These are phyloP conservation scores for Gorsachius magnificus DNA, from an alignment of 2,797 vertebrate species.

Conservation along the genomic window DNA sequence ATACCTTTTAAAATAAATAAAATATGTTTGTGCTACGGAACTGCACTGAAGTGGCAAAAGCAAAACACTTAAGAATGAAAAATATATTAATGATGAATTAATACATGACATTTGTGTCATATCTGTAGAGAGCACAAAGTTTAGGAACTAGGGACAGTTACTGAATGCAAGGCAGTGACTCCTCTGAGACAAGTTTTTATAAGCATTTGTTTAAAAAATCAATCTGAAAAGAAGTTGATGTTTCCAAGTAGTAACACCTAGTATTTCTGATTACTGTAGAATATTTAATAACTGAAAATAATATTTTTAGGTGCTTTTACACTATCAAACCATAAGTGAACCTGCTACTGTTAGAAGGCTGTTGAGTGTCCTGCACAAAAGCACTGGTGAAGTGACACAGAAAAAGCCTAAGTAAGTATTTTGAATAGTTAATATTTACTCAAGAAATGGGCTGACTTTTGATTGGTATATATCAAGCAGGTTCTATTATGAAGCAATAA, in stretches of 20 bases:
- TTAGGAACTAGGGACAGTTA: background rate
- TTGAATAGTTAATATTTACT: background rate
- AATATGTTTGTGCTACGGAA: background rate
- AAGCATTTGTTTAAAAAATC: background rate
- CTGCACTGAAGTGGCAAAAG: background rate
- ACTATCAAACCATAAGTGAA: conserved; percentile 96
- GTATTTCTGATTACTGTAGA: background rate
- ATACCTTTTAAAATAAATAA: background rate
- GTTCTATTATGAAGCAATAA: background rate
- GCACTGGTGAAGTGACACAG: conserved; percentile 94
- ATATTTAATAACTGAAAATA: conserved; percentile 12
- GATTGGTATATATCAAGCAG: background rate
- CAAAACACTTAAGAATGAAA: background rate
- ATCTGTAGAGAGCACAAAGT: background rate
- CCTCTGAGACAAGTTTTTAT: background rate
- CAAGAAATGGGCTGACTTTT: background rate
- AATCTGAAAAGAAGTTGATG: background rate
- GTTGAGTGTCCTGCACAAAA: conserved; percentile 93
- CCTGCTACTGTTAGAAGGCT: conserved; percentile 91
- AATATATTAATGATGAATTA: background rate
- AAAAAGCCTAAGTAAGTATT: conserved; percentile 96
- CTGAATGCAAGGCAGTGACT: background rate
- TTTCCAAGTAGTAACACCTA: background rate
- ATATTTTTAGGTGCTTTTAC: conserved; percentile 87
- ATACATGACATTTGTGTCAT: background rate